These are phyloP conservation scores for Petaurus breviceps DNA, from an alignment of 2,113 vertebrate species.

Conservation along the genomic window DNA sequence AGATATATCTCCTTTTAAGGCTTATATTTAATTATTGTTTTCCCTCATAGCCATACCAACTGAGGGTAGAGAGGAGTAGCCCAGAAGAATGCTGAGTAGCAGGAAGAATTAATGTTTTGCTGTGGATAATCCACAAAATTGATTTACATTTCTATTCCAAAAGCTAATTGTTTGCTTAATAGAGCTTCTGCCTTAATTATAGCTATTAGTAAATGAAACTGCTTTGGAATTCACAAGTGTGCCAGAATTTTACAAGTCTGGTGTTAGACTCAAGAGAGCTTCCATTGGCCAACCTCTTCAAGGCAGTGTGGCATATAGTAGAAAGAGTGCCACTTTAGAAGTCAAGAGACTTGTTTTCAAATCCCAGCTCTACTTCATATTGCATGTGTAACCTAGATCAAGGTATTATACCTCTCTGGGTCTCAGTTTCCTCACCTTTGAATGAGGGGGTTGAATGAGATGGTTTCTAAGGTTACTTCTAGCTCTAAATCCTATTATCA, in stretches of 20 bases:
- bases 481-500: constrained; percentile 2
- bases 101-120: neutral
- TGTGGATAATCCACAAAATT: neutral
- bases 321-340: neutral
- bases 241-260: neutral
- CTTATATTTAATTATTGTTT: neutral
- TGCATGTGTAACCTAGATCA: neutral
- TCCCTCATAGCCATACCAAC: neutral
- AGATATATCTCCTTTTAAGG: neutral
- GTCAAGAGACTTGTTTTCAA: neutral
- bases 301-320: neutral
- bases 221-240: neutral
- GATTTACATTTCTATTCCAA: neutral
- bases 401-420: neutral
- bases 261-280: neutral
- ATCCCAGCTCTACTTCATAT: neutral
- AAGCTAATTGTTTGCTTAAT: constrained; percentile 3
- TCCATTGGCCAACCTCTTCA: neutral
- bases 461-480: neutral
- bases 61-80: neutral
- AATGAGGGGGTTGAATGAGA: neutral
- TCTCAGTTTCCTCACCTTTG: neutral
- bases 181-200: constrained; percentile 2
- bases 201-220: neutral
- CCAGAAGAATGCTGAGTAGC: neutral